Evolutionary conservation across 2,888 invertebrate genomes (phyloP).

Genomic region (Cantharis nigra): DNA sequence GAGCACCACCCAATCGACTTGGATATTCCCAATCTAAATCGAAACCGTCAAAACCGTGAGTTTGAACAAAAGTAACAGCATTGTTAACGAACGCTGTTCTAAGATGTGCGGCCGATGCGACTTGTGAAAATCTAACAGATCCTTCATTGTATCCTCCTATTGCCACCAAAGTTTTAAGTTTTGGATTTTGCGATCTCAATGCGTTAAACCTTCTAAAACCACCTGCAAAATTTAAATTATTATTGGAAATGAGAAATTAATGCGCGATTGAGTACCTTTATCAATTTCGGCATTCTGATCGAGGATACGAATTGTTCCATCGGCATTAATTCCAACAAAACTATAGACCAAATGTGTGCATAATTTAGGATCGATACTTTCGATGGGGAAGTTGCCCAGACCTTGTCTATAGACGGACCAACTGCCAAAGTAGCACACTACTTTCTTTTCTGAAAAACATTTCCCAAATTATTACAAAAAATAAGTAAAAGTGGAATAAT

Average conservation of each 20-base stretch:
- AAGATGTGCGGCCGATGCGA: constrained; percentile 54
- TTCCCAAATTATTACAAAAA: no score
- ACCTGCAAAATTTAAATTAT: constrained; percentile 43
- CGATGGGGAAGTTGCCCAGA: constrained; percentile 68
- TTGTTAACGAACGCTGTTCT: constrained; percentile 64
- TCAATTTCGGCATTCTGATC: constrained; percentile 66
- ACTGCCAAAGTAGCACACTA: constrained; percentile 77
- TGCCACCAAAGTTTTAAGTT: constrained; percentile 64
- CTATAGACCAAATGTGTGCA: constrained; percentile 79
- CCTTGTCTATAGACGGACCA: constrained; percentile 75
- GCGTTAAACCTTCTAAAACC: constrained; percentile 61
- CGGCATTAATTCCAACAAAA: constrained; percentile 67
- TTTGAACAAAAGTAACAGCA: constrained; percentile 59
- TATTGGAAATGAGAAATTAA: background rate
- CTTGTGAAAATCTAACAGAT: constrained; percentile 49
- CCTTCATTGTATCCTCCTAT: constrained; percentile 74
- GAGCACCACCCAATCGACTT: constrained; percentile 57
- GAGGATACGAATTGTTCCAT: constrained; percentile 59
- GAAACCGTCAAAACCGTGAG: constrained; percentile 69
- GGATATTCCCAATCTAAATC: constrained; percentile 79
- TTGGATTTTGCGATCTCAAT: constrained; percentile 59
- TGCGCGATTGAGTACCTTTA: constrained; percentile 49
- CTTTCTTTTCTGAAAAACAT: constrained; percentile 41
- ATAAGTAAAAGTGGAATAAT: no score
- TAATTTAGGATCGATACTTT: constrained; percentile 66